These are phyloP conservation scores for Coregonus ussuriensis DNA, from an alignment of 2,797 vertebrate genomes.

Conservation along the genomic window DNA sequence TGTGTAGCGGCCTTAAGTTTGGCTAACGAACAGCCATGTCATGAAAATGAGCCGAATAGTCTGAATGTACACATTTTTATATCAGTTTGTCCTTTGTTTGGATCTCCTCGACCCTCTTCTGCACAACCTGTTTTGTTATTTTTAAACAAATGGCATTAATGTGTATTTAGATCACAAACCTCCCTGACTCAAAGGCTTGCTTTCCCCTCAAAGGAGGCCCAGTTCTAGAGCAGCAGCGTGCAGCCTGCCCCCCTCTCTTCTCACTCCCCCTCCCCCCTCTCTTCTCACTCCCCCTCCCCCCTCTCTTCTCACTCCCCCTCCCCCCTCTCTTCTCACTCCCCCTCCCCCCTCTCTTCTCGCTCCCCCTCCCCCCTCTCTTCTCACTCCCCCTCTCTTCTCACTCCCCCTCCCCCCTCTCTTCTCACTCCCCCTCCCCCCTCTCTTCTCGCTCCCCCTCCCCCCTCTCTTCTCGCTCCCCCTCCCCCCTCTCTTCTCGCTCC, in stretches of 20 bases:
- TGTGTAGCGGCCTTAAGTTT: background rate
- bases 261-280: too few species aligned
- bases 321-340: too few species aligned
- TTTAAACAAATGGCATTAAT: constrained; percentile 55
- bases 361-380: fast-evolving
- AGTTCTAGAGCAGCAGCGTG: constrained; percentile 28
- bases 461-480: too few species aligned
- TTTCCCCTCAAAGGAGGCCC: constrained; percentile 18
- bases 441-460: too few species aligned
- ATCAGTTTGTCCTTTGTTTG: constrained; percentile 44
- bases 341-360: too few species aligned
- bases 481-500: too few species aligned
- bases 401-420: too few species aligned
- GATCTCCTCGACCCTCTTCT: constrained; percentile 43
- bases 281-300: background rate
- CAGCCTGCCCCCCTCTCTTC: too few species aligned
- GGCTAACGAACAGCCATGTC: background rate
- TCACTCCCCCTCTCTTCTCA: too few species aligned
- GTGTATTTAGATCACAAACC: constrained; percentile 62
- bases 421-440: too few species aligned
- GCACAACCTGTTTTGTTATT: constrained; percentile 52
- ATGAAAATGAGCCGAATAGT: background rate
- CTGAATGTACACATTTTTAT: constrained; percentile 17
- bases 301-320: background rate
- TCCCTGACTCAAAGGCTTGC: background rate